Percentiles rank a stretch among this genome's conserved stretches.
Evolutionary conservation across 2,888 invertebrate genomes (phyloP).

Genomic region (Amblyteles armatorius): DNA sequence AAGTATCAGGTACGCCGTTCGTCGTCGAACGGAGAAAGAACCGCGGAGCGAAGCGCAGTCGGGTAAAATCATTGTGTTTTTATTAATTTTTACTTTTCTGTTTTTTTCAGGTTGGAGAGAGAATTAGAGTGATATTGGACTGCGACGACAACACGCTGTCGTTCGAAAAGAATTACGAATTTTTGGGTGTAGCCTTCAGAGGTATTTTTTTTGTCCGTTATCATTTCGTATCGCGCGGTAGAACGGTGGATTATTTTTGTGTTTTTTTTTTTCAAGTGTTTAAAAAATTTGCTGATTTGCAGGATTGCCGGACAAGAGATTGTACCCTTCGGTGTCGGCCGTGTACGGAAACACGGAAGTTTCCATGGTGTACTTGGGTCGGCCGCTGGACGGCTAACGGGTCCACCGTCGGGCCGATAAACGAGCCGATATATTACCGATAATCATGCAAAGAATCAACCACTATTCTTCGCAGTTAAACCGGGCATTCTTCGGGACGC

Average conservation of each 20-base stretch:
- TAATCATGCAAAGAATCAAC: constrained; percentile 44
- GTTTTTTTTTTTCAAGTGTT: constrained; percentile 40
- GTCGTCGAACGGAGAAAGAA: background rate
- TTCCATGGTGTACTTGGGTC: constrained; percentile 99
- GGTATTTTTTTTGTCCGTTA: constrained; percentile 85
- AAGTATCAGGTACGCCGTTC: constrained; percentile 93
- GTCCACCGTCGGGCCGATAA: background rate
- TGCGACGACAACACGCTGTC: constrained; percentile 98
- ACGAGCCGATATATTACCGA: constrained; percentile 1
- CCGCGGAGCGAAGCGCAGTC: background rate
- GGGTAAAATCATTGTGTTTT: background rate
- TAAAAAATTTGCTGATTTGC: constrained; percentile 74
- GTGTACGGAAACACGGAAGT: constrained; percentile 99
- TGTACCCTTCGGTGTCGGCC: constrained; percentile 98
- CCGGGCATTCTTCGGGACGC: constrained; percentile 44
- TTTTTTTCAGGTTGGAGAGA: constrained; percentile 93
- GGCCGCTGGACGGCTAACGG: constrained; percentile 97
- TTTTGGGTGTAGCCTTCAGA: constrained; percentile 98
- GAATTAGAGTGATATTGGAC: constrained; percentile 98
- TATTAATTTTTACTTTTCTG: constrained; percentile 25
- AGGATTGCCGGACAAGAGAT: constrained; percentile 96
- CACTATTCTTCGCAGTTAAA: constrained; percentile 44
- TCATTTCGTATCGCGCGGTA: background rate
- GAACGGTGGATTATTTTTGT: background rate
- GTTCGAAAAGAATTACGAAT: constrained; percentile 99